Evolutionary conservation across 64 coral and sea anemone genomes (phyloP), one percentile per base, ranked within the genome.

Genomic region (Pocillopora damicornis): DNA sequence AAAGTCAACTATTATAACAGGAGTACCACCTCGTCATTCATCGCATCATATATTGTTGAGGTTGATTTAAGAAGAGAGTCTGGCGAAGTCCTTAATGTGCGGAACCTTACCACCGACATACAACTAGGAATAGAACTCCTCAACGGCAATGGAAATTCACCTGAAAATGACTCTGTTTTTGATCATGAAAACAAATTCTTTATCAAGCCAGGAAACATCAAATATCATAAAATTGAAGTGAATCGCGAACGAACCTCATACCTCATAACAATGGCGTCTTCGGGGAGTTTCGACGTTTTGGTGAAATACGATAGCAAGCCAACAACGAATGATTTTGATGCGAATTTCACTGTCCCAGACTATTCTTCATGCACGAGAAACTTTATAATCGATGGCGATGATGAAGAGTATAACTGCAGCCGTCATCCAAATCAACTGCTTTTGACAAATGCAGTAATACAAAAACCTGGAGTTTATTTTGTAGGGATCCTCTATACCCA

Each of bases 1-100:
- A 17, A 36, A 14, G 87, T 91, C 14, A 95, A 95, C 57, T 89
- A 85, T 7, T 95, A 88, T 61, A 81, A 81, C 4, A 91, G 93
- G 93, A 89, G 91, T 61, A 58, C 11, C 1, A 90, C 80, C 30
- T 77, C 88, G 20, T 26, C 88, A 38, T 22, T 79, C 1, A 37
- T 91, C 15, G 63, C 87, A 11, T 84, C 89, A 15, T 37, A 63
- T 4, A 86, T 95, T 25, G 35, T 85, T 8, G 77, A 78, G 67
- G 22, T 95, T 45, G 71, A 90, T 15, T 61, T 95, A 73, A 95
- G 74, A 88, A 59, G 82, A 26, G 71, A 95, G 20, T 13, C 77
- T 73, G 89, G 89, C 1, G 42, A n/a, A 22, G n/a, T 59, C 1
- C 57, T 88, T 0, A 15, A 36, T 11, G 64, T 88, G 17, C 9